Percentiles rank a stretch among this genome's conserved stretches.
phyloP scores from a whole-genome alignment of 2,888 invertebrate species.

The Dastarcus helophoroides region DNA sequence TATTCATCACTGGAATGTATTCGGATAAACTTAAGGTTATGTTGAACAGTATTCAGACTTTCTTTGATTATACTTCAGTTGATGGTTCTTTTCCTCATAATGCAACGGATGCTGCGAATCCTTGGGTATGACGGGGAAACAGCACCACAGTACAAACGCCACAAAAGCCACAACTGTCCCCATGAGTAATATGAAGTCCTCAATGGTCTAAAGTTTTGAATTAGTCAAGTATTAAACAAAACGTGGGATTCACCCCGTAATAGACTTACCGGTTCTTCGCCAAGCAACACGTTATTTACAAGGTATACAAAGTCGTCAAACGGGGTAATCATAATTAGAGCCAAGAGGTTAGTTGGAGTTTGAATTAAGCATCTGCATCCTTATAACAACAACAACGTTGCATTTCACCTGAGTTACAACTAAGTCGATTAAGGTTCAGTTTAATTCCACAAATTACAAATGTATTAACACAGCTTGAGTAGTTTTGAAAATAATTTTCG shows the following conservation, averaged over 20 bases:
- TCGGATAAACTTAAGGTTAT: constrained; percentile 14
- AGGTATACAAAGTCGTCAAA: constrained; percentile 50
- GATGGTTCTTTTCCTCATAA: constrained; percentile 30
- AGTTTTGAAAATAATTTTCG: too few relatives aligned
- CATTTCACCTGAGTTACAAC: too few relatives aligned
- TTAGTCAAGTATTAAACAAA: not conserved
- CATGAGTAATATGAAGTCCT: constrained; percentile 49
- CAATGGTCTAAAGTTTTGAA: constrained; percentile 40
- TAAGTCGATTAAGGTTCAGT: too few relatives aligned
- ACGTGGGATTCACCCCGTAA: not conserved
- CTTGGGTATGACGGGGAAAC: constrained; percentile 42
- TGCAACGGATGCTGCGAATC: constrained; percentile 27
- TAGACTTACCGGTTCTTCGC: constrained; percentile 48
- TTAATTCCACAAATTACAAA: too few relatives aligned
- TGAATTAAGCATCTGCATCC: too few relatives aligned
- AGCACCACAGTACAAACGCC: constrained; percentile 53
- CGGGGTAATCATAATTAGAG: constrained; percentile 40
- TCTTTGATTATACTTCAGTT: constrained; percentile 26
- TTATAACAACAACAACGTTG: too few relatives aligned
- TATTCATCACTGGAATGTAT: not conserved
- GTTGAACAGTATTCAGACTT: constrained; percentile 24
- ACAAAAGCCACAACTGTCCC: constrained; percentile 52
- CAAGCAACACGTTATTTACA: constrained; percentile 46
- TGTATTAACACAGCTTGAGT: too few relatives aligned
- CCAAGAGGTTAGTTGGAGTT: too few relatives aligned